Evolutionary conservation across 2,113 vertebrate genomes (phyloP), one percentile per base, ranked within the genome.

Genomic region (Macquaria ambigua): DNA sequence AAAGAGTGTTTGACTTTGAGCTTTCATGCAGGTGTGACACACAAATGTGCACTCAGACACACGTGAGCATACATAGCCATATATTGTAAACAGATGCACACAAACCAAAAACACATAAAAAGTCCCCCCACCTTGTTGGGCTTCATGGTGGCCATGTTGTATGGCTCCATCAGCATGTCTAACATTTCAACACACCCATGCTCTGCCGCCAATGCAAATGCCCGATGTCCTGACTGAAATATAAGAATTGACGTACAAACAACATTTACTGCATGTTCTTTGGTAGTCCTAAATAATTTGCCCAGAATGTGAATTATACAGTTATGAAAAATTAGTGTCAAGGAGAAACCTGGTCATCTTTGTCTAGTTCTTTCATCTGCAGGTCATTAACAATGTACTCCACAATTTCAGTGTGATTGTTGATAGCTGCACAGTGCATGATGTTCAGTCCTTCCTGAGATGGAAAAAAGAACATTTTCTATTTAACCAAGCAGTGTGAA

Each of bases 361-460:
- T 97, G 91, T 97, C 96, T 74, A 98, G 90, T 79, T 97, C 96
- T 79, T 86, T 94, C 95, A 98, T 95, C 79, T 97, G 96, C 71
- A 99, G 94, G 86, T 99, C 97, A 82, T 96, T 94, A 20, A 98
- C 82, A 52, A 99, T 96, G 94, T 97, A 98, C 46, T 96, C 94
- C n/a, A 97, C 43, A 8, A 98, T 96, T 58, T 89, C 94, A 43
- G 95, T 90, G 23, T 95, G 96, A 93, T 97, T 96, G 87, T 97
- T 97, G 91, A 97, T 95, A 74, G 97, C 96, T 68, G 97, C 97
- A 15, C 98, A 98, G 85, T 99, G 97, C 77, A 99, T 87, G 55
- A 96, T 96, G 14, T 97, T 98, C 94, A 95, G 94, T 87, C 97
- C 96, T 52, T 98, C 96, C 98, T 98, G 71, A 89, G 70, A 89